A percentile compares a stretch with the other conserved stretches of the same genome.
These are phyloP conservation scores for Thinocorus orbignyianus DNA, from an alignment of 2,113 vertebrate species.

Conservation along the genomic window DNA sequence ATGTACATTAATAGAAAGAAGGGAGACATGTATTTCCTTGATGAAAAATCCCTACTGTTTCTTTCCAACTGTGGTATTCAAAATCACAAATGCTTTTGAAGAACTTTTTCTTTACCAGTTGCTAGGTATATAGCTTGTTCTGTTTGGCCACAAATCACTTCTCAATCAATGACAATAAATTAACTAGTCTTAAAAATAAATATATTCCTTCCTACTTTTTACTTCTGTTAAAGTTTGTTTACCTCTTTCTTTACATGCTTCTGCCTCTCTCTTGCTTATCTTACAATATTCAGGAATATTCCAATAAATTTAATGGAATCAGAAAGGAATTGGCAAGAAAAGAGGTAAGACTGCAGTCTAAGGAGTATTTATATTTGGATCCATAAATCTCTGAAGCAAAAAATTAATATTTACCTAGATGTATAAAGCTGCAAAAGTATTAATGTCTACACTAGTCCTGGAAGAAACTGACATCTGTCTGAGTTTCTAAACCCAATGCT, in stretches of 20 bases:
- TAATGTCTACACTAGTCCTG: not conserved
- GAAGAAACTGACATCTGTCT: not conserved
- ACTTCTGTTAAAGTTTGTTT: conserved; percentile 67
- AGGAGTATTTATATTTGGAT: conserved; percentile 59
- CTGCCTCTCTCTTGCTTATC: conserved; percentile 77
- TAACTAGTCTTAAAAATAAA: conserved; percentile 5
- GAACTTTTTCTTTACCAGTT: not conserved
- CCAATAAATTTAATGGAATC: conserved; percentile 77
- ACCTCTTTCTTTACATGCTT: conserved; percentile 75
- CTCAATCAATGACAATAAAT: not conserved
- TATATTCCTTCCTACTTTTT: conserved; percentile 41
- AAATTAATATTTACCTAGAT: conserved; percentile 11
- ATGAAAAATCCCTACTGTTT: not conserved
- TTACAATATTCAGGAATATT: conserved; percentile 76
- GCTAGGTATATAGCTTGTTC: not conserved
- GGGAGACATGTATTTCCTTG: not conserved
- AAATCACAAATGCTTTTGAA: not conserved
- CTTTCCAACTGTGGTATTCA: not conserved
- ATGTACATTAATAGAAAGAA: not conserved
- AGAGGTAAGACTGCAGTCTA: conserved; percentile 72
- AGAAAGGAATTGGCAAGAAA: conserved; percentile 78
- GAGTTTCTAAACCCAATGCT: not conserved
- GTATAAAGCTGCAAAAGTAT: conserved; percentile 10
- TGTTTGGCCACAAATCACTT: not conserved
- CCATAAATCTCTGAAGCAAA: conserved; percentile 46